Conservation (phyloP, 2,113 vertebrate species). For the Sprattus sprattus region DNA sequence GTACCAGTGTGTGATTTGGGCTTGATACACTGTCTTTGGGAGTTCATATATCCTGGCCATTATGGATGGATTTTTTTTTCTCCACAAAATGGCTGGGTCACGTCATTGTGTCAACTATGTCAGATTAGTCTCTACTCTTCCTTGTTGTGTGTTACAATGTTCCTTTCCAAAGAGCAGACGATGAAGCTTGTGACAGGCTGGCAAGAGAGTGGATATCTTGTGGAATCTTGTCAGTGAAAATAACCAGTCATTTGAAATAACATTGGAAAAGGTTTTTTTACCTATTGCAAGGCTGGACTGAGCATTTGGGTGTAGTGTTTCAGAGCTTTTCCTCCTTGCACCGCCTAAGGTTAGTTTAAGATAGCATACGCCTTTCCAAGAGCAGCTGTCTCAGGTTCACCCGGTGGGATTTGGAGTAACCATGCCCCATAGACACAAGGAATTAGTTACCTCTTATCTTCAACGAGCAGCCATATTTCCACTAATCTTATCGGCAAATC, state of each 20-base stretch:
- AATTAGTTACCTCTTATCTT: slow-evolving; percentile 65
- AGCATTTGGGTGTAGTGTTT: neutral
- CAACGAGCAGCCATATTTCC: slow-evolving; percentile 52
- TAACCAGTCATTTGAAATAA: neutral
- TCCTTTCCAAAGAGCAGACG: neutral
- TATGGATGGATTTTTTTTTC: neutral
- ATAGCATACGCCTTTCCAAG: slow-evolving; percentile 6
- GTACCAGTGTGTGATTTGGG: neutral
- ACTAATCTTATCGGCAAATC: slow-evolving; percentile 58
- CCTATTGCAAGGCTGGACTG: neutral
- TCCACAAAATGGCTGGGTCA: neutral
- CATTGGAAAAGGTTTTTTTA: neutral
- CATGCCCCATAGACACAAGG: slow-evolving; percentile 45
- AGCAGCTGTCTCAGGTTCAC: slow-evolving; percentile 46
- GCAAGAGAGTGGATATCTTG: neutral
- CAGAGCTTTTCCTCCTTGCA: neutral
- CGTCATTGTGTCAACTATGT: neutral
- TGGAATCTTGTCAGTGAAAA: neutral
- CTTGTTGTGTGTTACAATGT: neutral
- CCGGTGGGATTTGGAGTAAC: slow-evolving; percentile 48
- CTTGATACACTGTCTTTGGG: neutral
- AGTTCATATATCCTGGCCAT: neutral
- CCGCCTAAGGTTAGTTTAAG: neutral
- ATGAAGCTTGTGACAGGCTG: neutral
- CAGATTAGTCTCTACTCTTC: neutral